Evolutionary conservation across 2,113 vertebrate genomes (phyloP).

Genomic region (Pelecanus crispus): DNA sequence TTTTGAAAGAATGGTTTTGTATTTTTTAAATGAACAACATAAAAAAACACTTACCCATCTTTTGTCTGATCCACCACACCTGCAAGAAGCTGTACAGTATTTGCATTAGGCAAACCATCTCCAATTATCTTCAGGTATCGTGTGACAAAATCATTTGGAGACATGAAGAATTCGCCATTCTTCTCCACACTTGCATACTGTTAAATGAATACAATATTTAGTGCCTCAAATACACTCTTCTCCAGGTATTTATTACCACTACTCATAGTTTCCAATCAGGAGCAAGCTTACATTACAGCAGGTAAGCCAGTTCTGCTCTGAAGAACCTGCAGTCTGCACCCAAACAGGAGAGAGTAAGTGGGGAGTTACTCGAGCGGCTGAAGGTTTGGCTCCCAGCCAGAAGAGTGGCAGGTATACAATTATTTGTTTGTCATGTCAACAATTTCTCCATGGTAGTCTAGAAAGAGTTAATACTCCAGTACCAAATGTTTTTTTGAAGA

Average conservation of each 20-base stretch:
- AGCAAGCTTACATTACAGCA: not conserved
- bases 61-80: conserved; percentile 88
- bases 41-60: conserved; percentile 76
- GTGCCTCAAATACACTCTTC: not conserved
- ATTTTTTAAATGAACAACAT: not conserved
- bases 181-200: conserved; percentile 87
- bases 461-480: not conserved
- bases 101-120: conserved; percentile 75
- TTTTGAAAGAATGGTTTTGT: not conserved
- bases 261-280: not conserved
- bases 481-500: accelerated
- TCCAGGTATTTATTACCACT: not conserved
- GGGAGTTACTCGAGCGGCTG: not conserved
- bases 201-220: conserved; percentile 19
- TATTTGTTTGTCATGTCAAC: not conserved
- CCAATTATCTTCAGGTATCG: conserved; percentile 80
- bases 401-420: not conserved
- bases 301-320: not conserved
- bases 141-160: conserved; percentile 81
- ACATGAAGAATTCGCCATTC: conserved; percentile 85
- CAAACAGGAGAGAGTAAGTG: not conserved
- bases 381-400: not conserved
- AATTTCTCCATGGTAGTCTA: not conserved
- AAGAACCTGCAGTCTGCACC: not conserved
- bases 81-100: conserved; percentile 78